These are phyloP conservation scores for Apeltes quadracus DNA, from an alignment of 2,113 vertebrate species.

Conservation along the genomic window DNA sequence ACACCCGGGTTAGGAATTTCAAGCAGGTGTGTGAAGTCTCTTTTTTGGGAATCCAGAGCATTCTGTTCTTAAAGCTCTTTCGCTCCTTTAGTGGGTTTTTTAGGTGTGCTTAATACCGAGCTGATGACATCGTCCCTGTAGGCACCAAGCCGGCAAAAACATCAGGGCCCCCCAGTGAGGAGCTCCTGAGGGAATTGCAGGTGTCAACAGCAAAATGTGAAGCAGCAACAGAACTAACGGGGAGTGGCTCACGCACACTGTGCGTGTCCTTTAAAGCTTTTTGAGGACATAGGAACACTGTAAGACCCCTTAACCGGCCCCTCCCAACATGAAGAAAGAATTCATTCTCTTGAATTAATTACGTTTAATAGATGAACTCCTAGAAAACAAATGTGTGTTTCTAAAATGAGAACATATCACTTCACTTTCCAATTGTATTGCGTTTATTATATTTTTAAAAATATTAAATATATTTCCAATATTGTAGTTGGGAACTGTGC, in stretches of 20 bases:
- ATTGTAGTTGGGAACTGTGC: too few relatives aligned
- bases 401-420: too few relatives aligned
- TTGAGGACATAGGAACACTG: too few relatives aligned
- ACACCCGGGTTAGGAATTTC: slow-evolving; percentile 60
- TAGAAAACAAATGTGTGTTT: too few relatives aligned
- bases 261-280: background rate
- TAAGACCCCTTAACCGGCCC: too few relatives aligned
- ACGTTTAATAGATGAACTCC: too few relatives aligned
- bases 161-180: slow-evolving; percentile 11
- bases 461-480: too few relatives aligned
- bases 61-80: background rate
- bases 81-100: background rate
- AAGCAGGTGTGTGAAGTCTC: slow-evolving; percentile 32
- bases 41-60: background rate
- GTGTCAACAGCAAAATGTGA: slow-evolving; percentile 10
- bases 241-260: background rate
- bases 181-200: background rate
- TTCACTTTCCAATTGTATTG: too few relatives aligned
- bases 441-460: too few relatives aligned
- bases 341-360: too few relatives aligned
- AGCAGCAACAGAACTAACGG: background rate
- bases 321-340: too few relatives aligned
- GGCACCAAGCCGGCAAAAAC: slow-evolving; percentile 7
- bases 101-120: background rate
- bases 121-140: background rate